phyloP scores from a whole-genome alignment of 1,140 invertebrate genomes.

The Penaeus indicus region DNA sequence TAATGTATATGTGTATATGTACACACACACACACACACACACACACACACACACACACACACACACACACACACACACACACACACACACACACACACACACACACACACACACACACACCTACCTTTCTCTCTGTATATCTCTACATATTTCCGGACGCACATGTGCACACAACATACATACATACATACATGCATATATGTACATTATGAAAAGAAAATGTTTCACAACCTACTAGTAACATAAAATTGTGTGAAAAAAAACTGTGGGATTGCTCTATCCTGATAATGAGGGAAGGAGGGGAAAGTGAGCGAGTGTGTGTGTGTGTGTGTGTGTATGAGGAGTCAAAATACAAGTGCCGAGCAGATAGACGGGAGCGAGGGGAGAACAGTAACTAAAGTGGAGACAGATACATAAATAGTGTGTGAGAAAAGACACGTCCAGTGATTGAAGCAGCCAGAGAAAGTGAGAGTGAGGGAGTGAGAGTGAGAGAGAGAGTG shows the following conservation, averaged over 20 bases:
- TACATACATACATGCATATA: no score
- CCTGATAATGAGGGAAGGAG: no score
- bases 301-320: no score
- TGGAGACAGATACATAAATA: not conserved
- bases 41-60: no score
- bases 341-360: no score
- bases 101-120: not conserved
- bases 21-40: conserved; percentile 14
- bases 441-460: conserved; percentile 8
- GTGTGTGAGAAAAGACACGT: conserved; percentile 19
- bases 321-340: no score
- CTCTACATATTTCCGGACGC: not conserved
- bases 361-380: not conserved
- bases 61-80: no score
- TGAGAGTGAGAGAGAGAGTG: not conserved
- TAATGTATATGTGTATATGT: conserved; percentile 10
- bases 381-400: not conserved
- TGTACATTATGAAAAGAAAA: no score
- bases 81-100: no score
- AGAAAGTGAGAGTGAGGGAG: conserved; percentile 11
- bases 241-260: no score
- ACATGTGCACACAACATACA: not conserved
- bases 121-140: conserved; percentile 25
- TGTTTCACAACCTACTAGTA: no score
- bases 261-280: no score